Conservation (phyloP, 2,113 vertebrate species). For the Enhydra lutris region DNA sequence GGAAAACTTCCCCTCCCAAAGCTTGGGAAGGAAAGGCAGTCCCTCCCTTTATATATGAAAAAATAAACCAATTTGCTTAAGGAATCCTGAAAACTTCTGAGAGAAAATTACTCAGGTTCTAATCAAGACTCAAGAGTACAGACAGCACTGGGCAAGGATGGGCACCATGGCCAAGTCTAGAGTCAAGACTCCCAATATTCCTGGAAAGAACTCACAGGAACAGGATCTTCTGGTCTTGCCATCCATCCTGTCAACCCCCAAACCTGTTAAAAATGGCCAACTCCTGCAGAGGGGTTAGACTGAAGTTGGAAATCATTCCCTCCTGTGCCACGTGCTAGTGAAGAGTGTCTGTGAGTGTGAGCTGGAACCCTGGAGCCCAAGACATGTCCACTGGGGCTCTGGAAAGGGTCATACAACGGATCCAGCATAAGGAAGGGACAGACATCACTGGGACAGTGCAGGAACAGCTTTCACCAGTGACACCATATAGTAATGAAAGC, state of each 20-base stretch:
- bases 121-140: not conserved
- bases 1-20: not conserved
- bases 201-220: not conserved
- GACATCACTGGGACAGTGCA: not conserved
- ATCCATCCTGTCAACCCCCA: not conserved
- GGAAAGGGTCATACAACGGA: not conserved
- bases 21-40: not conserved
- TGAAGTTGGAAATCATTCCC: not conserved
- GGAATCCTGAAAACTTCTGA: not conserved
- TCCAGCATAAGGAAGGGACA: not conserved
- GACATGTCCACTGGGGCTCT: not conserved
- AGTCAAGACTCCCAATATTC: not conserved
- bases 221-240: not conserved
- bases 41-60: not conserved
- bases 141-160: not conserved
- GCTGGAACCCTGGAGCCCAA: not conserved
- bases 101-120: not conserved
- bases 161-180: not conserved
- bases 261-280: not conserved
- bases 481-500: not conserved
- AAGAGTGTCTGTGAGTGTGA: not conserved
- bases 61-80: conserved; percentile 1
- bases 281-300: not conserved
- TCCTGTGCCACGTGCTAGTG: not conserved
- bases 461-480: not conserved